Evolutionary conservation across 2,113 vertebrate species (phyloP), one percentile per base, ranked within the genome.

Genomic region (Buteo buteo): DNA sequence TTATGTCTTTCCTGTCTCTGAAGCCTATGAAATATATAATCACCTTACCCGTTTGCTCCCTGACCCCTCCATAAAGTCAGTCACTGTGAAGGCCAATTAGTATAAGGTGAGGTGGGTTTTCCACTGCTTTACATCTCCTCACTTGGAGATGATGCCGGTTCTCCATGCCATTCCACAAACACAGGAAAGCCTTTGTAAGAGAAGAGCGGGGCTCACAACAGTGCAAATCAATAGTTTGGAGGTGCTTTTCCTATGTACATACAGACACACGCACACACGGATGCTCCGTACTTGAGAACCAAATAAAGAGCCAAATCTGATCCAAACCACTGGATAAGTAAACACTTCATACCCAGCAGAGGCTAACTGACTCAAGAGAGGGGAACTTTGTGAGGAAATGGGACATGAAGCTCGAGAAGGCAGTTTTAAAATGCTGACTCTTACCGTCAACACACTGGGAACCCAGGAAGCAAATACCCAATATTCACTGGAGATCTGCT

Each of bases 231-330:
- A 6, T 6, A 72, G 11, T 20, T 4, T 2, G 8, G 57, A 79
- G 36, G 40, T 40, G 42, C 57, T 80, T 32, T 32, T 50, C 69
- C 32, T 28, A 11, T 18, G 4, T 4, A 21, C 4, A 8, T 16
- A 22, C 5, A 8, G 47, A 10, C 11, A 2, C 11, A 32, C 0
- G 2, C 52, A 12, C 9, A 2, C 11, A 29, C 0, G 1, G 6
- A 36, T 0, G 0, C 38, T 9, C n/a, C 45, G 61, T 1, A 13
- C 49, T 78, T 84, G 67, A 52, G 24, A 26, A 54, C 72, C 25
- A 52, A 52, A 83, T 24, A 58, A 88, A 81, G 45, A 66, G 45
- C 59, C 84, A 52, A 26, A 67, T 7, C 64, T 47, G 29, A 84
- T 49, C 58, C 82, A 80, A 95, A 74, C 29, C 74, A 42, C 54